Evolutionary conservation across 1,140 invertebrate species (phyloP).

Genomic region (Sarcophaga bullata): DNA sequence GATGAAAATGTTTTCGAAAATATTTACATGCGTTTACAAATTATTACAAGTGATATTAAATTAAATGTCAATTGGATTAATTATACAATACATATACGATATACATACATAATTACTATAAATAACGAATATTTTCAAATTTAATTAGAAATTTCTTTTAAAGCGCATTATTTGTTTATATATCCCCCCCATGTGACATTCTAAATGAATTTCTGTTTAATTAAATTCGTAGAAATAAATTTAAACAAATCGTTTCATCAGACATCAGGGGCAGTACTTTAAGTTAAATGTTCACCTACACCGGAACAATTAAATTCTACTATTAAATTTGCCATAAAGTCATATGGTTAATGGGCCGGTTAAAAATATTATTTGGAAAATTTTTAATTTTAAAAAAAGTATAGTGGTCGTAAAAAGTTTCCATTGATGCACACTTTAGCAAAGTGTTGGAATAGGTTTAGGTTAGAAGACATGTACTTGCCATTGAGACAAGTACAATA

Average conservation of each 20-base stretch:
- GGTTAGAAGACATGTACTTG: too few relatives aligned
- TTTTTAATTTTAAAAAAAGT: too few relatives aligned
- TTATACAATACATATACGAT: too few relatives aligned
- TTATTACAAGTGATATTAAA: conserved; percentile 4
- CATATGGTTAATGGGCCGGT: not conserved
- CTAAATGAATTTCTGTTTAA: not conserved
- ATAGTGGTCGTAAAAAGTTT: too few relatives aligned
- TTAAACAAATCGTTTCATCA: conserved; percentile 2
- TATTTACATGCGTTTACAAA: conserved; percentile 5
- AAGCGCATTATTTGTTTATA: not conserved
- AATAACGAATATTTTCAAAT: too few relatives aligned
- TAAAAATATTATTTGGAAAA: too few relatives aligned
- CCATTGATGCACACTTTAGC: too few relatives aligned
- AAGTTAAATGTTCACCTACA: conserved; percentile 5
- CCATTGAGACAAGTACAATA: too few relatives aligned
- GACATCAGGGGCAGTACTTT: conserved; percentile 16
- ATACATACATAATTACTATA: too few relatives aligned
- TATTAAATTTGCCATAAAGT: not conserved
- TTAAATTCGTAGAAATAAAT: conserved; percentile 1
- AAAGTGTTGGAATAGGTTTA: too few relatives aligned
- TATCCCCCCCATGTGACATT: not conserved
- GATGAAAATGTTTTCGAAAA: not conserved
- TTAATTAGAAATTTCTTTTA: too few relatives aligned
- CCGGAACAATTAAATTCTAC: not conserved
- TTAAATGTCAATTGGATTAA: not conserved